These are phyloP conservation scores for Galleria mellonella DNA, from an alignment of 1,140 invertebrate genomes.

Conservation along the genomic window DNA sequence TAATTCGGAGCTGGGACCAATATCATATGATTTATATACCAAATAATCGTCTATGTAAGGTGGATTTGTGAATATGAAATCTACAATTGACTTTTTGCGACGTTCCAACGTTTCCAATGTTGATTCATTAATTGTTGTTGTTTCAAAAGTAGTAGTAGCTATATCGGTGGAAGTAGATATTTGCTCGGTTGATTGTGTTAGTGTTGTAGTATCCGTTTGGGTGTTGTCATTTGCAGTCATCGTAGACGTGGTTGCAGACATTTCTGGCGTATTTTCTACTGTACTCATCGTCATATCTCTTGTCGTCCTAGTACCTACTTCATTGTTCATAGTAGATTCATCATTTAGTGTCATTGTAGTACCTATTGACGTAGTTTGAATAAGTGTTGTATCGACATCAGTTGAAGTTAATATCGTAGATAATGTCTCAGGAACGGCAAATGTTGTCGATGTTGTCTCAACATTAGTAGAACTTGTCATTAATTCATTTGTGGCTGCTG, in stretches of 20 bases:
- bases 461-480: not conserved
- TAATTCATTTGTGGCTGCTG: not conserved
- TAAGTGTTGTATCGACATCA: conserved; percentile 11
- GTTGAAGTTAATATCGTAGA: conserved; percentile 8
- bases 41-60: conserved; percentile 47
- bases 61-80: conserved; percentile 56
- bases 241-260: conserved; percentile 7
- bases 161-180: conserved; percentile 7
- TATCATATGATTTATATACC: conserved; percentile 51
- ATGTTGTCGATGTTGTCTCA: not conserved
- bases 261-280: conserved; percentile 4
- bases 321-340: conserved; percentile 17
- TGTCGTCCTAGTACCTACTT: conserved; percentile 11
- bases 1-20: conserved; percentile 24
- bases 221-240: conserved; percentile 16
- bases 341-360: conserved; percentile 8
- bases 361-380: not conserved
- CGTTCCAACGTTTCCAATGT: conserved; percentile 49
- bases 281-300: not conserved
- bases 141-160: conserved; percentile 4
- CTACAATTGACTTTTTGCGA: conserved; percentile 57
- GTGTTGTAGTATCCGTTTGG: conserved; percentile 11
- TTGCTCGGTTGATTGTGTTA: conserved; percentile 15
- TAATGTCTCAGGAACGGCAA: too few species aligned
- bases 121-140: conserved; percentile 28